These are phyloP conservation scores for Myodes glareolus DNA, from an alignment of 2,113 vertebrate genomes.

Conservation along the genomic window DNA sequence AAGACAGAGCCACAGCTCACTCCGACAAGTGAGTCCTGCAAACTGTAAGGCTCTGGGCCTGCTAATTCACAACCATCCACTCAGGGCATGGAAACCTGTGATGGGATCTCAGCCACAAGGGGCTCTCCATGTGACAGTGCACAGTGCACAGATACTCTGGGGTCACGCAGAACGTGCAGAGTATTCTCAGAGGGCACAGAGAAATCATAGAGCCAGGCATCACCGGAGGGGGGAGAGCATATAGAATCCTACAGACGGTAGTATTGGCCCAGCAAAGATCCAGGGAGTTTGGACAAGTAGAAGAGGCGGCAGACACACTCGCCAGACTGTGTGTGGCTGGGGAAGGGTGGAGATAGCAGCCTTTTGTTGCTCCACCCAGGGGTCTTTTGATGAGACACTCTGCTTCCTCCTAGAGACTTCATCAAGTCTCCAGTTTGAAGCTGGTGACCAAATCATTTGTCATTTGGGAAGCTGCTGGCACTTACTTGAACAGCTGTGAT, in stretches of 20 bases:
- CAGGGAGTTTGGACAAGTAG: not conserved
- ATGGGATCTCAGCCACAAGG: not conserved
- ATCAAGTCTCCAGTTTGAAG: not conserved
- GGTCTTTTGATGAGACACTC: not conserved
- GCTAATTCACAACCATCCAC: not conserved
- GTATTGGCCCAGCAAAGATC: not conserved
- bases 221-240: rapidly evolving
- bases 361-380: not conserved
- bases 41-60: not conserved
- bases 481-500: not conserved
- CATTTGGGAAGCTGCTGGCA: not conserved
- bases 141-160: rapidly evolving
- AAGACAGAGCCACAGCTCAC: not conserved
- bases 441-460: not conserved
- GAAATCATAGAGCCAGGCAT: not conserved
- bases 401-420: not conserved
- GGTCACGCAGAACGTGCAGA: not conserved
- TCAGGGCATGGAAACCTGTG: rapidly evolving
- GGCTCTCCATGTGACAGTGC: not conserved
- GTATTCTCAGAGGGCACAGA: too few relatives aligned
- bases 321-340: not conserved
- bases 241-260: not conserved
- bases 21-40: not conserved
- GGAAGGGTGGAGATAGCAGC: not conserved
- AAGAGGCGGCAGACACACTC: not conserved